Evolutionary conservation across 2,888 invertebrate species (phyloP).

Genomic region (Eretmocerus hayati): DNA sequence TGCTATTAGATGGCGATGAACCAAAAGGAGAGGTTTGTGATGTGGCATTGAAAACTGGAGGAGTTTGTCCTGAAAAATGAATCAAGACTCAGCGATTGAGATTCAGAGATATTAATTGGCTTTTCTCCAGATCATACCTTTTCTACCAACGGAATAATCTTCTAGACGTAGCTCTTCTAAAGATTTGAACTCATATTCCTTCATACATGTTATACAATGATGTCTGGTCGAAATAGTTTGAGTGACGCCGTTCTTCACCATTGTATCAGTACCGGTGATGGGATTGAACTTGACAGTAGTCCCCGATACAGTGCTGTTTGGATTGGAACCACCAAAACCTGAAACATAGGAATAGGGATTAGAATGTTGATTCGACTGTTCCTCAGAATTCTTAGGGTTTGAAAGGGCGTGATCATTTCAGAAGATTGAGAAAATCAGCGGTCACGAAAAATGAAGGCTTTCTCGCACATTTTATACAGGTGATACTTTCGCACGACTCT

Average conservation of each 20-base stretch:
- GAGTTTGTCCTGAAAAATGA: constrained; percentile 44
- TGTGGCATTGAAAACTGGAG: constrained; percentile 50
- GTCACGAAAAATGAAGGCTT: too few relatives aligned
- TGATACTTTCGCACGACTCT: too few relatives aligned
- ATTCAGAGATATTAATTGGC: too few relatives aligned
- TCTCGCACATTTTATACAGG: too few relatives aligned
- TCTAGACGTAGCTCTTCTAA: constrained; percentile 90
- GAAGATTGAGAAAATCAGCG: too few relatives aligned
- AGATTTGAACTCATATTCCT: constrained; percentile 92
- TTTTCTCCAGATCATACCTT: too few relatives aligned
- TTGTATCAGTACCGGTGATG: constrained; percentile 81
- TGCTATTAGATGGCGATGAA: constrained; percentile 36
- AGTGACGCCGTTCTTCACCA: constrained; percentile 79
- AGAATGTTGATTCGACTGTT: too few relatives aligned
- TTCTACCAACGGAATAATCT: constrained; percentile 85
- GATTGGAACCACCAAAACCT: constrained; percentile 37
- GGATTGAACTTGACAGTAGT: constrained; percentile 82
- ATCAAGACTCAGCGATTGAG: constrained; percentile 42
- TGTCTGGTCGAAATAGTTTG: constrained; percentile 87
- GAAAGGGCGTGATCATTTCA: too few relatives aligned
- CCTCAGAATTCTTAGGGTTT: too few relatives aligned
- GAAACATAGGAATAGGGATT: too few relatives aligned
- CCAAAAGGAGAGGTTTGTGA: constrained; percentile 49
- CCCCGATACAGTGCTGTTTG: constrained; percentile 53
- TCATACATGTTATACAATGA: constrained; percentile 97